phyloP scores from a whole-genome alignment of 2,888 invertebrate species.

The Drosophila koepferae region DNA sequence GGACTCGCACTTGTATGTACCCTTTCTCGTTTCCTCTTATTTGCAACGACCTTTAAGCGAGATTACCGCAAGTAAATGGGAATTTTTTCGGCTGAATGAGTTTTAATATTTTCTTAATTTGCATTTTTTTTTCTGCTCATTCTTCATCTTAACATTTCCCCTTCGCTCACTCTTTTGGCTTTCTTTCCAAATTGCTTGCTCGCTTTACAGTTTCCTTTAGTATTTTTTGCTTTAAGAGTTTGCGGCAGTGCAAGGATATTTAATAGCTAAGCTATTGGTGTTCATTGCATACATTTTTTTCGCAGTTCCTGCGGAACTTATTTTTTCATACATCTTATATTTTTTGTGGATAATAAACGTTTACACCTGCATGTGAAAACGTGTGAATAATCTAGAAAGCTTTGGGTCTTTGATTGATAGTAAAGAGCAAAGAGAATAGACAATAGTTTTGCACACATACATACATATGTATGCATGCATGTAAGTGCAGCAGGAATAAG shows the following conservation, averaged over 20 bases:
- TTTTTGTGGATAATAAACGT: slow-evolving; percentile 1
- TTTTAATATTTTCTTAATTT: slow-evolving; percentile 76
- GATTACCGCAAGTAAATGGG: slow-evolving; percentile 78
- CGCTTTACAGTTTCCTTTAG: slow-evolving; percentile 25
- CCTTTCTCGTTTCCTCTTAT: slow-evolving; percentile 16
- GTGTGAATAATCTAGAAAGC: slow-evolving; percentile 66
- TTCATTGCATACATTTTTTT: slow-evolving; percentile 48
- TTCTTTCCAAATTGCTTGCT: slow-evolving; percentile 9
- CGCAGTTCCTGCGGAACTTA: slow-evolving; percentile 79
- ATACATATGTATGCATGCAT: too few species aligned
- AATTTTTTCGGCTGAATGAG: slow-evolving; percentile 74
- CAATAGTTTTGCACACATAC: background rate
- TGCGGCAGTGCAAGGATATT: slow-evolving; percentile 66
- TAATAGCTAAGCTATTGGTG: slow-evolving; percentile 50
- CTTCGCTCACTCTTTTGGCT: background rate
- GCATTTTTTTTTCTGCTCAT: slow-evolving; percentile 7
- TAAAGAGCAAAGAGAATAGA: background rate
- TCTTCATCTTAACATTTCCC: slow-evolving; percentile 33
- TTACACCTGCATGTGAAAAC: slow-evolving; percentile 64
- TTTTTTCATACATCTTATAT: slow-evolving; percentile 35
- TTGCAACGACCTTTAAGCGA: slow-evolving; percentile 68
- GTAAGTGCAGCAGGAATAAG: too few species aligned
- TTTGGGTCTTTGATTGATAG: slow-evolving; percentile 1
- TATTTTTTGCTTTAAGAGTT: slow-evolving; percentile 52
- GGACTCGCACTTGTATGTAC: background rate